Base-by-base conservation (phyloP, 1,140 invertebrate species). In the Drosophila ficusphila region DNA sequence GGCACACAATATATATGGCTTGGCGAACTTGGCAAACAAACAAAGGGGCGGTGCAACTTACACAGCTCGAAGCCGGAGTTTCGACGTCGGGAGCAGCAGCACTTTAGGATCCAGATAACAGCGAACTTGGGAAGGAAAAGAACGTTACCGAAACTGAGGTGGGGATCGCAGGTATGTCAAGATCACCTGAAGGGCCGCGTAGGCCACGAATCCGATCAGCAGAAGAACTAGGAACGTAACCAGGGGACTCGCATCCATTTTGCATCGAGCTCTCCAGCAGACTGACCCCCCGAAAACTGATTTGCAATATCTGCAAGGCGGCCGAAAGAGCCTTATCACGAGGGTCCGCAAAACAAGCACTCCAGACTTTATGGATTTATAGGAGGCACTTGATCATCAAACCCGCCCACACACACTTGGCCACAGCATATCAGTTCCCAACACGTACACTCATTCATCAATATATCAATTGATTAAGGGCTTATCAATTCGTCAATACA, bases 161-260 rank as follows among this genome's bases (percentile, higher is more conserved):
- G 5, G 3, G 4, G 21, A 19, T 12, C 0, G 4, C 1, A 23
- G 2, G 8, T 4, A 7, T 19, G 6, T 19, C 4, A n/a, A 11
- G 9, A 7, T 85, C 67, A 86, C 82, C 82, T 86, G 82, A 16
- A 86, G 23, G 16, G 73, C 44, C 3, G 72, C 23, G 42, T 78
- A 86, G 14, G 64, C 33, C 18, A 31, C 2, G 19, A 88, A 64
- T 23, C 81, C 76, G 12, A 85, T 44, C 1, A 78, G 14, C 11
- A 86, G 38, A 2, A 78, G 49, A 14, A 68, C 3, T 21, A 82
- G 9, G 46, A 86, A 78, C 7, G 44, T 54, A 4, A 64, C 38
- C 16, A 72, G 16, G 23, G 76, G 41, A 25, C 56, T 33, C 34
- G 36, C 65, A 39, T 56, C 82, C 81, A 85, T 85, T 56, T 68